phyloP scores from a whole-genome alignment of 2,888 invertebrate species.

The Drosophila peninsularis region DNA sequence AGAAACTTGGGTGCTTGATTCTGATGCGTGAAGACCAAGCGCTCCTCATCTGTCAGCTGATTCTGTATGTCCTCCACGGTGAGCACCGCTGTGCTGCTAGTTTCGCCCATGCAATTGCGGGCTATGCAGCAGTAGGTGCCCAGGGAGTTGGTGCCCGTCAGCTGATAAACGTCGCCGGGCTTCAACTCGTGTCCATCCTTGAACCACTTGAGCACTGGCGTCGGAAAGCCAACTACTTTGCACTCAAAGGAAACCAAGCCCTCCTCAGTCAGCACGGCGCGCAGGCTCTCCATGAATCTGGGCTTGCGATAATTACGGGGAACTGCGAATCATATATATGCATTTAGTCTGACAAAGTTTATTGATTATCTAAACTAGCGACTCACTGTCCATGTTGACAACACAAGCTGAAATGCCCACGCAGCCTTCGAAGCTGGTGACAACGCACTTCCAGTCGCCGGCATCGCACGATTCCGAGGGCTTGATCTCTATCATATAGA shows the following conservation, averaged over 20 bases:
- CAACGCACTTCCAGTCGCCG: constrained; percentile 96
- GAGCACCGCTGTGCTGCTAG: constrained; percentile 93
- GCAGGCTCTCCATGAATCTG: constrained; percentile 94
- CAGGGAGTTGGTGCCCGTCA: constrained; percentile 95
- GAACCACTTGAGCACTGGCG: constrained; percentile 94
- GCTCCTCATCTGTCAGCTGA: constrained; percentile 94
- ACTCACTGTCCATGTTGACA: constrained; percentile 91
- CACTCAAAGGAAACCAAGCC: constrained; percentile 96
- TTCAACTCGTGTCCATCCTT: constrained; percentile 96
- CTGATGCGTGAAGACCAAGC: constrained; percentile 87
- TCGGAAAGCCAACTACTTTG: constrained; percentile 96
- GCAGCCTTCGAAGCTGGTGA: constrained; percentile 90
- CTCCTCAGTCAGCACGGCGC: constrained; percentile 95
- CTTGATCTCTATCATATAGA: constrained; percentile 90
- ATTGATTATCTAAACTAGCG: background rate
- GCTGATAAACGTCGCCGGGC: constrained; percentile 96
- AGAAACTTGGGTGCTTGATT: constrained; percentile 94
- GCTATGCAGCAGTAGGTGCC: constrained; percentile 96
- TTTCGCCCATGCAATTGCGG: constrained; percentile 95
- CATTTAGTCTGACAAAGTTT: background rate
- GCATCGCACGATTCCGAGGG: constrained; percentile 92
- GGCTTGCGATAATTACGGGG: constrained; percentile 96
- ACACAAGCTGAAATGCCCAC: constrained; percentile 91
- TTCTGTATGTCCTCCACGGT: constrained; percentile 96
- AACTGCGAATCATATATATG: constrained; percentile 86